These are phyloP conservation scores for Ophiothrix spiculata DNA, from an alignment of 35 echinoderm and acorn worm genomes.

Conservation along the genomic window DNA sequence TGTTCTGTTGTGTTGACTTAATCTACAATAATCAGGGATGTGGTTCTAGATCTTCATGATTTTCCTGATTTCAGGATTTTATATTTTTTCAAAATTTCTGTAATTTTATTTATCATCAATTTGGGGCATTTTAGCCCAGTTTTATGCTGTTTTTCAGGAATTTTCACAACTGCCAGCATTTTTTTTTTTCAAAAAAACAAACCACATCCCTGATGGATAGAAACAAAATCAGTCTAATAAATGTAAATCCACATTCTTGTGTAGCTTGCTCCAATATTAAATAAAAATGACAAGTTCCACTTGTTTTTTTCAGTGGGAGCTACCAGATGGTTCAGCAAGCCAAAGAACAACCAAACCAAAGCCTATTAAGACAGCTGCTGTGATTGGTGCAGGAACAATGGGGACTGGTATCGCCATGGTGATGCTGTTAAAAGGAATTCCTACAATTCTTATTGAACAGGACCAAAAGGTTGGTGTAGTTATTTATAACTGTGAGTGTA, in stretches of 20 bases:
- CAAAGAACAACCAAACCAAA: constrained; percentile 62
- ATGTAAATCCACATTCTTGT: no score
- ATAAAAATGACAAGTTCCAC: no score
- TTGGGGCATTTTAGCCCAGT: no score
- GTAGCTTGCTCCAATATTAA: no score
- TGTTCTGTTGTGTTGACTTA: no score
- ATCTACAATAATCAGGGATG: no score
- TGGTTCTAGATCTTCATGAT: no score
- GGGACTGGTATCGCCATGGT: constrained; percentile 71
- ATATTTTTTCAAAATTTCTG: no score
- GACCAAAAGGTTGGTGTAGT: constrained; percentile 68
- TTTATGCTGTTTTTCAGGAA: not conserved
- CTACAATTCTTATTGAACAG: constrained; percentile 67
- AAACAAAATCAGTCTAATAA: no score
- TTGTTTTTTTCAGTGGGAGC: constrained; percentile 57
- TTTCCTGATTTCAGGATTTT: no score
- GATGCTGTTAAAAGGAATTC: constrained; percentile 60
- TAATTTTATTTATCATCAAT: no score
- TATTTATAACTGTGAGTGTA: constrained; percentile 59
- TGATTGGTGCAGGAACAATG: constrained; percentile 98
- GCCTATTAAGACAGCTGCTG: constrained; percentile 71
- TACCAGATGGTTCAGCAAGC: constrained; percentile 49
- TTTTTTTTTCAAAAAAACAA: not conserved
- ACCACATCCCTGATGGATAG: no score
- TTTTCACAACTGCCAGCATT: not conserved